Conservation (phyloP, 2,113 vertebrate species). For the Gavialis gangeticus region DNA sequence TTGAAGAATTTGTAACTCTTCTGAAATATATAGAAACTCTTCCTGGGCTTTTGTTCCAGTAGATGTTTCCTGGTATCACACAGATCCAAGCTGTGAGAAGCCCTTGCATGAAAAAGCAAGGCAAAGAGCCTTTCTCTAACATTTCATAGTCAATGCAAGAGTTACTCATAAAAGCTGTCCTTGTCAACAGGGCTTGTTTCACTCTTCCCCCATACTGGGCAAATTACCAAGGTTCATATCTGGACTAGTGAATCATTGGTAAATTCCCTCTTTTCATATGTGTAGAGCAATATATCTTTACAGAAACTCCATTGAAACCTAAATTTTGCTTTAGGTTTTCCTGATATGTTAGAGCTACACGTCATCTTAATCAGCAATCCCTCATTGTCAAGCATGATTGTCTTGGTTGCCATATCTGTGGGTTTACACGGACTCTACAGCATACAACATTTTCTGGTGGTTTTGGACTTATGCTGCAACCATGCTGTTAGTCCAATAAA, state of each 20-base stretch:
- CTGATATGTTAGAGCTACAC: background rate
- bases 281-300: background rate
- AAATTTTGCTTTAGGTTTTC: background rate
- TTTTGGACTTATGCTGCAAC: too few species aligned
- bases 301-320: background rate
- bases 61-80: background rate
- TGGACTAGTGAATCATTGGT: background rate
- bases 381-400: too few species aligned
- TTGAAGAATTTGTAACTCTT: background rate
- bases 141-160: background rate
- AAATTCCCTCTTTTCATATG: background rate
- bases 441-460: background rate
- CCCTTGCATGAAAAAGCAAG: background rate
- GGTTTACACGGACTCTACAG: background rate
- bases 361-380: background rate
- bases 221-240: background rate
- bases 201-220: background rate
- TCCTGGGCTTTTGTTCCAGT: background rate
- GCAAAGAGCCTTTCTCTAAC: background rate
- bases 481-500: too few species aligned
- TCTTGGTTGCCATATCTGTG: too few species aligned
- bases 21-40: background rate
- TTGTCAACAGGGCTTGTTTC: rapidly evolving
- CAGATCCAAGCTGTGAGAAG: background rate
- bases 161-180: background rate